A percentile compares a stretch with the other conserved stretches of the same genome.
Evolutionary conservation across 1,140 invertebrate species (phyloP).

Genomic region (Pseudomyrmex concolor): DNA sequence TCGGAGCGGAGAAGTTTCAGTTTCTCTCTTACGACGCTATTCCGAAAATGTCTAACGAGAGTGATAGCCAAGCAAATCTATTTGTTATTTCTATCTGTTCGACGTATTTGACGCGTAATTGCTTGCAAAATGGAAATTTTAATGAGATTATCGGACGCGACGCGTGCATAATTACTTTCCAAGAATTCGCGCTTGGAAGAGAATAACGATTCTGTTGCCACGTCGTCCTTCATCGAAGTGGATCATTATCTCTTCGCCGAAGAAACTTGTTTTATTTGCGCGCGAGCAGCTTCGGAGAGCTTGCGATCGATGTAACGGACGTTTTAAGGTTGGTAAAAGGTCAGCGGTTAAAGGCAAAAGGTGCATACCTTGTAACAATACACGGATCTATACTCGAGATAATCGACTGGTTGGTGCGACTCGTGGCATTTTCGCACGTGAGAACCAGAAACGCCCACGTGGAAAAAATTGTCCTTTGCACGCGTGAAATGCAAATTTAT

Average conservation of each 20-base stretch:
- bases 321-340: conserved; percentile 62
- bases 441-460: conserved; percentile 49
- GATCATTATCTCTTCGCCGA: conserved; percentile 64
- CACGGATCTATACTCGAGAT: neutral
- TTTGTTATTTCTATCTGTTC: neutral
- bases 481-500: conserved; percentile 50
- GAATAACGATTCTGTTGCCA: conserved; percentile 48
- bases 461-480: neutral
- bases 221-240: conserved; percentile 10
- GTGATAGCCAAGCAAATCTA: neutral
- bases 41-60: no score
- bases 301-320: conserved; percentile 59
- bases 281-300: conserved; percentile 17
- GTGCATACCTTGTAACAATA: conserved; percentile 23
- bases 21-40: no score
- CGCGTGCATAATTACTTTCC: conserved; percentile 14
- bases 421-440: conserved; percentile 56
- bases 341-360: conserved; percentile 60
- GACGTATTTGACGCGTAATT: neutral
- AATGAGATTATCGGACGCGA: conserved; percentile 27
- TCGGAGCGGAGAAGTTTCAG: no score
- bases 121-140: neutral
- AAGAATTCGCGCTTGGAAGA: conserved; percentile 7
- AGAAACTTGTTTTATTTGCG: conserved; percentile 63
- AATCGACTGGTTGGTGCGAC: conserved; percentile 43